Conservation (phyloP, 1,140 invertebrate genomes). For the Whitmania pigra region DNA sequence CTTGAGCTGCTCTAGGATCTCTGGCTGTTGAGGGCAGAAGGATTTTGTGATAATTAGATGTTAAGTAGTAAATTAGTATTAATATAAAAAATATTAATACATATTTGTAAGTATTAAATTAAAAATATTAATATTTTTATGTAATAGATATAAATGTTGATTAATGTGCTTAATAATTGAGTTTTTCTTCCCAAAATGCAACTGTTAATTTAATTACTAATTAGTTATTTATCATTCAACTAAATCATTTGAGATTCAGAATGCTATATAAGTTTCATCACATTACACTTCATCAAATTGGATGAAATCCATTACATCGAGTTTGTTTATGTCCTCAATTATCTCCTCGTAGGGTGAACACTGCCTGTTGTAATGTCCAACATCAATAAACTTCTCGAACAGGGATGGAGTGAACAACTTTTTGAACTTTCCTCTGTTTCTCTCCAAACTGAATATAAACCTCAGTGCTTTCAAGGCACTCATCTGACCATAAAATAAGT, state of each 20-base stretch:
- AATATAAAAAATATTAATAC: too few relatives aligned
- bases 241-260: background rate
- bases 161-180: too few relatives aligned
- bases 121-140: too few relatives aligned
- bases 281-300: background rate
- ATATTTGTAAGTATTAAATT: too few relatives aligned
- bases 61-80: too few relatives aligned
- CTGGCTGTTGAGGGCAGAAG: background rate
- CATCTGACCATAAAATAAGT: conserved; percentile 30
- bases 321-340: conserved; percentile 37
- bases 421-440: conserved; percentile 41
- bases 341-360: conserved; percentile 37
- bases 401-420: conserved; percentile 38
- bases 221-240: too few relatives aligned
- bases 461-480: conserved; percentile 43
- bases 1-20: conserved; percentile 33
- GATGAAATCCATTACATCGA: conserved; percentile 32
- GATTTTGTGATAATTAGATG: too few relatives aligned
- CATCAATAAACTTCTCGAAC: conserved; percentile 42
- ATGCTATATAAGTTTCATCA: background rate
- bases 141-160: too few relatives aligned
- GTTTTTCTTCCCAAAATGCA: too few relatives aligned
- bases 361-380: conserved; percentile 42
- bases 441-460: conserved; percentile 43
- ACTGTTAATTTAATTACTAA: too few relatives aligned